Base-by-base conservation (phyloP, 2,888 invertebrate species). In the Harmothoe impar region DNA sequence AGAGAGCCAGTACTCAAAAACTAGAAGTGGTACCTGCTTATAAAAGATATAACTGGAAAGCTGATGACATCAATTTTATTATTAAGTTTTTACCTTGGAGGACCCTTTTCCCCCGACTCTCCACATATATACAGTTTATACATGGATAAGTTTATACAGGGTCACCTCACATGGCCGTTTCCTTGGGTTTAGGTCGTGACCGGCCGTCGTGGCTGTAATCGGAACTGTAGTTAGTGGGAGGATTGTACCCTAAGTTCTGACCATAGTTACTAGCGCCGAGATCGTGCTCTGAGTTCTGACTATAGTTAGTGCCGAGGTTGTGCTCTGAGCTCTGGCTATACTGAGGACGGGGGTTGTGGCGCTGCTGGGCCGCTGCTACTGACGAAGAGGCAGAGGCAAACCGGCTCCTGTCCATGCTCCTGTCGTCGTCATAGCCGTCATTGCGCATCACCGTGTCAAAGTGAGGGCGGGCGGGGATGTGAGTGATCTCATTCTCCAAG, bases 401-500 rank as follows among this genome's bases (percentile, higher is more conserved):
- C 25, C 72, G 43, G 29, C 86, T 78, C n/a, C 90, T 78, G 52
- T 91, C 91, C 35, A 91, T n/a, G 51, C 90, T 91, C 12, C 91
- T 43, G n/a, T 91, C 91, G 81, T 91, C 91, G 29, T 62, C 89
- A 35, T 51, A 90, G 15, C 29, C 89, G 12, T 91, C 89, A 31
- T 91, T 91, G 20, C 90, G 35, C 35, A 89, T 31, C 43, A 91
- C 89, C 10, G 78, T 89, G 52, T 91, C 91, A 31, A 78, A 89
- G 51, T 81, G 77, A 7, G 89, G 91, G 10, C 89, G 23, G 51
- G 91, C 89, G 25, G 62, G 52, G 35, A 91, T 89, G 62, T 90
- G 85, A n/a, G 93, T 92, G 23, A 94, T 92, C 90, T 94, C 94
- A 90, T 94, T 94, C 89, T 94, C 94, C 23, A 93, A 90, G 84